Evolutionary conservation across 2,888 invertebrate genomes (phyloP).

Genomic region (Allophyes oxyacanthae): DNA sequence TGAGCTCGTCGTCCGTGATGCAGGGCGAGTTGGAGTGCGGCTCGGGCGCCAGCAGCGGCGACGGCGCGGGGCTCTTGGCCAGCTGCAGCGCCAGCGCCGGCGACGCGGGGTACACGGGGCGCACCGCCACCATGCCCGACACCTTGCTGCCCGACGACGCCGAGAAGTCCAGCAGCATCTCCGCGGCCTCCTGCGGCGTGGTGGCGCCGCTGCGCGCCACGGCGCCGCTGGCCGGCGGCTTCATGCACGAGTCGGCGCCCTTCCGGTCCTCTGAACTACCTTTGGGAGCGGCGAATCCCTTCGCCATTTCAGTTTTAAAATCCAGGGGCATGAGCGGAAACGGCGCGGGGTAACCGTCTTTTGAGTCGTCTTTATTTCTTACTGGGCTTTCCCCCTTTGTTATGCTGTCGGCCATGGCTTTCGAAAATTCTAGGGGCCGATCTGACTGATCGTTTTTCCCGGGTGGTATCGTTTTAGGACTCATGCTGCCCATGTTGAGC

Average conservation of each 20-base stretch:
- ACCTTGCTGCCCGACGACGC: slow-evolving; percentile 89
- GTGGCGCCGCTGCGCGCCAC: slow-evolving; percentile 83
- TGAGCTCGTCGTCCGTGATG: slow-evolving; percentile 96
- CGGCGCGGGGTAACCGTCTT: slow-evolving; percentile 72
- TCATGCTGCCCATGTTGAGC: slow-evolving; percentile 81
- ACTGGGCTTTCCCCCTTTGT: slow-evolving; percentile 78
- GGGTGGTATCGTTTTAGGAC: slow-evolving; percentile 79
- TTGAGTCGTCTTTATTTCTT: slow-evolving; percentile 80
- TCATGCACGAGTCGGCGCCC: slow-evolving; percentile 84
- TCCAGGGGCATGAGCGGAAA: slow-evolving; percentile 83
- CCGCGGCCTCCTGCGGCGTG: slow-evolving; percentile 90
- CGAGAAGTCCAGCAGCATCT: slow-evolving; percentile 91
- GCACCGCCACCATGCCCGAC: slow-evolving; percentile 87
- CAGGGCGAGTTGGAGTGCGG: slow-evolving; percentile 93
- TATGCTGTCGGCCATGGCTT: slow-evolving; percentile 79
- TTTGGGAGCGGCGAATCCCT: slow-evolving; percentile 84
- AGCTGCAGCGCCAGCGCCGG: slow-evolving; percentile 92
- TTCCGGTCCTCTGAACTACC: slow-evolving; percentile 83
- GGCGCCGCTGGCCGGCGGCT: slow-evolving; percentile 81
- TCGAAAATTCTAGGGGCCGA: slow-evolving; percentile 78
- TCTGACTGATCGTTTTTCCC: slow-evolving; percentile 75
- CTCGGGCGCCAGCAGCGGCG: slow-evolving; percentile 91
- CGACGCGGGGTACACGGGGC: slow-evolving; percentile 90
- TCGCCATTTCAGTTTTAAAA: slow-evolving; percentile 84
- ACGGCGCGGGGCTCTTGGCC: slow-evolving; percentile 93